Evolutionary conservation across 2,797 vertebrate species (phyloP), one percentile per base, ranked within the genome.

Genomic region (Enoplosus armatus): DNA sequence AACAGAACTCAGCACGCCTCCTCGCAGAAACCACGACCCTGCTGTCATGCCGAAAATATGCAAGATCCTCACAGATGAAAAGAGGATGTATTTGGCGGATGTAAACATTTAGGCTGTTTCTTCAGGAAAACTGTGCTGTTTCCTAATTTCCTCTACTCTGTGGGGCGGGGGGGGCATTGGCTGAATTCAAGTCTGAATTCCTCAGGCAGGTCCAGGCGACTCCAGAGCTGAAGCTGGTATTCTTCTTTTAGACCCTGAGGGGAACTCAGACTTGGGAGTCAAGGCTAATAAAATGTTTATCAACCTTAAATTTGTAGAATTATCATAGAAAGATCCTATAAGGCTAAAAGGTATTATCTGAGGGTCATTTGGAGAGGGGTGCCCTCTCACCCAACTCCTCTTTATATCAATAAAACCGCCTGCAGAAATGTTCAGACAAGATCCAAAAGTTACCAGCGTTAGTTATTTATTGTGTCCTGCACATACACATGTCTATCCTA

Each of bases 191-290:
- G 14, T 54, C 35, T 79, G 63, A 85, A 93, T 93, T 91, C 77
- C 86, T 86, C 31, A 16, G 75, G 69, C 93, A 94, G 69, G 92
- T 89, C 75, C 48, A 22, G 86, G 48, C 88, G 8, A 11, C 64
- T 72, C 75, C 1, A 2, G 48, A 55, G 31, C 16, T 12, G 15
- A 53, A n/a, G 4, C 24, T 41, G 18, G 20, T 82, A 4, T 48
- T 56, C 54, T 43, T 22, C 5, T 7, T 12, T 12, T 16, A 20
- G 29, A 45, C 66, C 73, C 73, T 6, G 43, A 55, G 14, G 81
- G 50, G 0, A 64, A 3, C 1, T 2, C n/a, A n/a, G n/a, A n/a
- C n/a, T n/a, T n/a, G 26, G 3, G 10, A 16, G 16, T 54, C 8
- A 41, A 6, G 18, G 14, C 7, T 8, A 1, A 29, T 63, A 6